Evolutionary conservation across 2,113 vertebrate species (phyloP).

Genomic region (Willisornis vidua): DNA sequence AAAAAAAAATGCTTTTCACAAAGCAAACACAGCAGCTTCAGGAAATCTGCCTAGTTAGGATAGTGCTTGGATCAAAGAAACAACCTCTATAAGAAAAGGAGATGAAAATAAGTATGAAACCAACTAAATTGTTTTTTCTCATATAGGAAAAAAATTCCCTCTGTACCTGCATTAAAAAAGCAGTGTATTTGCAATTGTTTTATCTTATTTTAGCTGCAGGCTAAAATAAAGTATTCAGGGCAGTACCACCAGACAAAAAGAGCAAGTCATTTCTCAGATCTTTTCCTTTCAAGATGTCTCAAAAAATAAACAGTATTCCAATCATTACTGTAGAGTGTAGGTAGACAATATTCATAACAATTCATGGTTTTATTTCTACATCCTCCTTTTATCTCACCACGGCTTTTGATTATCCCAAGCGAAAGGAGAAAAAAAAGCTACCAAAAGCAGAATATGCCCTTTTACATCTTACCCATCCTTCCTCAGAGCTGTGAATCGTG

Average conservation of each 20-base stretch:
- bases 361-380: neutral
- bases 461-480: neutral
- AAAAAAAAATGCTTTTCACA: neutral
- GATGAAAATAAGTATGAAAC: neutral
- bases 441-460: neutral
- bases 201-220: neutral
- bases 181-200: neutral
- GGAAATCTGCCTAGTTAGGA: neutral
- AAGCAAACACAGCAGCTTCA: neutral
- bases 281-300: neutral
- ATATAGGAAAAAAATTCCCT: neutral
- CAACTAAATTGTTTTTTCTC: neutral
- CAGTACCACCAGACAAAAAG: neutral
- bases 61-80: neutral
- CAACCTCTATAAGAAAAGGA: neutral
- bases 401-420: neutral
- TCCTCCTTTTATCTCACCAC: neutral
- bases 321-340: neutral
- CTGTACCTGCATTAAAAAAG: neutral
- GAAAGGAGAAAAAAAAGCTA: neutral
- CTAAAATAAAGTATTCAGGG: neutral
- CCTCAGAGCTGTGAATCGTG: neutral
- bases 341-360: neutral
- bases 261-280: neutral
- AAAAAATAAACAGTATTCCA: neutral